phyloP scores from a whole-genome alignment of 1,140 invertebrate species.

The Grapholita molesta region DNA sequence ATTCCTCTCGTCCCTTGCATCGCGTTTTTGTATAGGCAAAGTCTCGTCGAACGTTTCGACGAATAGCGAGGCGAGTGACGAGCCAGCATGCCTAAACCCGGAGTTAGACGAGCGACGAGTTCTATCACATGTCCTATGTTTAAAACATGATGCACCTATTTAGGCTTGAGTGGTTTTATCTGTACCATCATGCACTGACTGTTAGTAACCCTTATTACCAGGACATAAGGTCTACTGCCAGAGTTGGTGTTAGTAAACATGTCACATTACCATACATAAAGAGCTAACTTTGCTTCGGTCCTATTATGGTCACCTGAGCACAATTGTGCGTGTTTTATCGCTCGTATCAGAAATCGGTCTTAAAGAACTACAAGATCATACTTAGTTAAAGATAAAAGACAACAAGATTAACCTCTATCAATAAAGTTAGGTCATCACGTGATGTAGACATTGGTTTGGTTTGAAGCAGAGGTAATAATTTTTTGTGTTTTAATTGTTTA shows the following conservation, averaged over 20 bases:
- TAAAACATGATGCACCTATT: constrained; percentile 4
- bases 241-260: too few relatives aligned
- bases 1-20: too few relatives aligned
- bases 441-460: too few relatives aligned
- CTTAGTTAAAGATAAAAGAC: not conserved
- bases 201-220: too few relatives aligned
- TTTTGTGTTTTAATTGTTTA: too few relatives aligned
- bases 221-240: too few relatives aligned
- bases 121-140: not conserved
- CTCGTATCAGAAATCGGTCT: not conserved
- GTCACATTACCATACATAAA: not conserved
- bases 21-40: too few relatives aligned
- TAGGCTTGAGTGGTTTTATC: not conserved
- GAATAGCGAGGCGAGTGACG: too few relatives aligned
- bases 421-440: not conserved
- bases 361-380: not conserved
- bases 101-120: not conserved
- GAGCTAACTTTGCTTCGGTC: not conserved
- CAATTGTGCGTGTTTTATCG: not conserved
- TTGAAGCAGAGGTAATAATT: too few relatives aligned
- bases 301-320: not conserved
- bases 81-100: too few relatives aligned
- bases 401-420: not conserved
- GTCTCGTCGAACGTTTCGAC: too few relatives aligned
- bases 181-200: too few relatives aligned